phyloP scores from a whole-genome alignment of 2,797 vertebrate species.

The Synaphobranchus kaupii region DNA sequence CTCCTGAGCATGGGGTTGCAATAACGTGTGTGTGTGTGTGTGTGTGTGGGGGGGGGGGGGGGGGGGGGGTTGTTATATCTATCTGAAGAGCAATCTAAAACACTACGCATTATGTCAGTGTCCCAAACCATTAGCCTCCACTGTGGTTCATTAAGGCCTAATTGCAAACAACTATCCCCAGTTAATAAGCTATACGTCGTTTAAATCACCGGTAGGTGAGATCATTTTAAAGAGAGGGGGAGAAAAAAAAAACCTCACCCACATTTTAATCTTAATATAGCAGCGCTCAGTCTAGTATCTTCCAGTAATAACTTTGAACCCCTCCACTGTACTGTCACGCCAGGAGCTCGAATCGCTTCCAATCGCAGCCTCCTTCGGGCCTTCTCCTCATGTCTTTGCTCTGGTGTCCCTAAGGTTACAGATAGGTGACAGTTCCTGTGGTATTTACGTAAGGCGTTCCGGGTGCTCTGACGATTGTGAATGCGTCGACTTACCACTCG shows the following conservation, averaged over 20 bases:
- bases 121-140: not conserved
- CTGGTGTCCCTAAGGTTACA: constrained; percentile 10
- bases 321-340: constrained; percentile 13
- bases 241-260: constrained; percentile 14
- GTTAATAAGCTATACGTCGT: not conserved
- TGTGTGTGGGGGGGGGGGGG: too few relatives aligned
- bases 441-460: constrained; percentile 56
- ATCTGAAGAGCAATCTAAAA: not conserved
- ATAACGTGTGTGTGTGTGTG: not conserved
- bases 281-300: constrained; percentile 6
- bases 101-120: not conserved
- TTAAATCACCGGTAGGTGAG: not conserved
- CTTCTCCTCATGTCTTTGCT: not conserved
- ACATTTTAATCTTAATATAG: constrained; percentile 34
- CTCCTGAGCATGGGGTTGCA: not conserved
- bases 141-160: not conserved
- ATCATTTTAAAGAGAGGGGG: not conserved
- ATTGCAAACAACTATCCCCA: not conserved
- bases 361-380: not conserved
- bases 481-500: constrained; percentile 87
- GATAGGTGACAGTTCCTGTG: constrained; percentile 30
- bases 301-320: constrained; percentile 27
- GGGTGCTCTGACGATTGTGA: not conserved
- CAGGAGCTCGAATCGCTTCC: not conserved
- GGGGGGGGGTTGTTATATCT: not conserved